A percentile compares a stretch with the other conserved stretches of the same genome.
Evolutionary conservation across 2,113 vertebrate genomes (phyloP).

Genomic region (Micronycteris hirsuta): DNA sequence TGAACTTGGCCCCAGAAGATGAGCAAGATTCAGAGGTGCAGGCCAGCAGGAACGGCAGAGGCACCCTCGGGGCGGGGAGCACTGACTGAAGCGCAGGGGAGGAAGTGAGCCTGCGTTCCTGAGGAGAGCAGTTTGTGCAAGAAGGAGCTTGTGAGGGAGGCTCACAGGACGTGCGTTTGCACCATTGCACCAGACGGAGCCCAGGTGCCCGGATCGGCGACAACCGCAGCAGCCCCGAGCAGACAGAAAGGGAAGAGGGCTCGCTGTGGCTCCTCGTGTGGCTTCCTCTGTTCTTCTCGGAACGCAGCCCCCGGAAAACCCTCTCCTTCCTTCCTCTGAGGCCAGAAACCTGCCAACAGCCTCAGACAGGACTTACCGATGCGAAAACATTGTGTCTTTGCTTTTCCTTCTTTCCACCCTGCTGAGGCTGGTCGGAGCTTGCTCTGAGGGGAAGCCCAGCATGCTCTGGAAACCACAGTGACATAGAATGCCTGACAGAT

Average conservation of each 20-base stretch:
- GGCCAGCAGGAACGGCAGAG: neutral
- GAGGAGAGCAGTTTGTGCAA: fast-evolving
- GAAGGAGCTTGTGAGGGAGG: neutral
- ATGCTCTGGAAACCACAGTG: neutral
- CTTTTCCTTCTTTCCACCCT: neutral
- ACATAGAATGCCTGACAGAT: neutral
- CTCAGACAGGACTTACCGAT: neutral
- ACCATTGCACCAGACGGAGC: no score
- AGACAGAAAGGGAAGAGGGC: neutral
- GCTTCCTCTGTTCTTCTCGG: neutral
- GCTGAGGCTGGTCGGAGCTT: neutral
- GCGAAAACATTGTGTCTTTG: neutral
- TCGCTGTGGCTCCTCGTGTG: fast-evolving
- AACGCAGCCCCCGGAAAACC: neutral
- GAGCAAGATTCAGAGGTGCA: neutral
- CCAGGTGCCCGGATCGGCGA: neutral
- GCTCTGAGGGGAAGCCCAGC: neutral
- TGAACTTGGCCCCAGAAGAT: neutral
- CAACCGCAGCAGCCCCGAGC: neutral
- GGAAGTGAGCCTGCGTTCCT: neutral
- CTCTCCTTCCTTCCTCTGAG: neutral
- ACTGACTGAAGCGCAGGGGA: neutral
- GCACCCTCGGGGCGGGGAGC: neutral
- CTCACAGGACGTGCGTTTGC: neutral
- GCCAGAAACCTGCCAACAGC: neutral